These are phyloP conservation scores for Pseudomyrmex gracilis DNA, from an alignment of 1,140 invertebrate genomes.

Conservation along the genomic window DNA sequence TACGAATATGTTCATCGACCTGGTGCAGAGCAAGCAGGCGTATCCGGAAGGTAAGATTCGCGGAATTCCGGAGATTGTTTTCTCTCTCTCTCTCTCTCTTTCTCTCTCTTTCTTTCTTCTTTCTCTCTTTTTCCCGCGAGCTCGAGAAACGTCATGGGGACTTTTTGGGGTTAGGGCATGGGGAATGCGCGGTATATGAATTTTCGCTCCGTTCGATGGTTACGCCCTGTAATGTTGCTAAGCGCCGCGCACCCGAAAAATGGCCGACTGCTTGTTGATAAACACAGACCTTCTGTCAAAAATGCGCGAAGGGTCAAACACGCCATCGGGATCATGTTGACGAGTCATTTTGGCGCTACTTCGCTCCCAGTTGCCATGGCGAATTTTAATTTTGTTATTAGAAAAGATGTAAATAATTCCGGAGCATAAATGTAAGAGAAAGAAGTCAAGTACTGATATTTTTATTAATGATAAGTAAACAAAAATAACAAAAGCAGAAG, in stretches of 20 bases:
- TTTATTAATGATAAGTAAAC: background rate
- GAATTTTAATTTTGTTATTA: background rate
- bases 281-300: slow-evolving; percentile 72
- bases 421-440: background rate
- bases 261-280: slow-evolving; percentile 75
- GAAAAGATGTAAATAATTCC: background rate
- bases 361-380: background rate
- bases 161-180: slow-evolving; percentile 52
- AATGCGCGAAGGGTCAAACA: background rate
- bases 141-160: background rate
- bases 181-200: background rate
- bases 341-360: background rate
- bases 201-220: slow-evolving; percentile 63
- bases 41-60: slow-evolving; percentile 85
- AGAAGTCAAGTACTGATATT: background rate
- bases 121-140: background rate
- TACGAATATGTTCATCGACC: slow-evolving; percentile 88
- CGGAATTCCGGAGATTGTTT: too few species aligned
- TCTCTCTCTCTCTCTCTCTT: too few species aligned
- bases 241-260: slow-evolving; percentile 72
- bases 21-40: slow-evolving; percentile 85
- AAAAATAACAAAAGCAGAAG: too few species aligned
- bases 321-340: background rate
- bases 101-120: too few species aligned
- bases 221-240: slow-evolving; percentile 74